A percentile compares a stretch with the other conserved stretches of the same genome.
These are phyloP conservation scores for Seira ritae DNA, from an alignment of 2,888 invertebrate genomes.

Conservation along the genomic window DNA sequence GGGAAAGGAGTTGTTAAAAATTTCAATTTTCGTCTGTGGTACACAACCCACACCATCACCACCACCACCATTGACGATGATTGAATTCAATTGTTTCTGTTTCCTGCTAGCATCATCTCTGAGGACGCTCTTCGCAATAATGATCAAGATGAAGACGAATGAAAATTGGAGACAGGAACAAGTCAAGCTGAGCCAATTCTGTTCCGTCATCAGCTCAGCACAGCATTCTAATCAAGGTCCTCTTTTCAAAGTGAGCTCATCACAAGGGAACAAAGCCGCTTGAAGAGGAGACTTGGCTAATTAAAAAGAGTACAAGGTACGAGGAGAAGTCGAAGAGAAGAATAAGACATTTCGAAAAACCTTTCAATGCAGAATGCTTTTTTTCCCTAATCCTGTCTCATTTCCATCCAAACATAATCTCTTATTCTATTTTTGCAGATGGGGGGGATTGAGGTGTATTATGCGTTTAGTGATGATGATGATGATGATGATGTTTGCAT, in stretches of 20 bases:
- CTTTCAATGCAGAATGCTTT: neutral
- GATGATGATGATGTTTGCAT: no score
- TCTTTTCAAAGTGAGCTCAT: no score
- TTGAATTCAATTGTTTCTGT: constrained; percentile 4
- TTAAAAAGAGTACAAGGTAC: constrained; percentile 52
- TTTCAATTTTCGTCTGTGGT: neutral
- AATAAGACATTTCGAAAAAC: neutral
- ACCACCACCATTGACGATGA: neutral
- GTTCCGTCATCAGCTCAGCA: neutral
- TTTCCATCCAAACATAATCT: neutral
- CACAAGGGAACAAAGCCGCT: constrained; percentile 34
- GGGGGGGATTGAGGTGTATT: neutral
- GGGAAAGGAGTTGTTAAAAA: neutral
- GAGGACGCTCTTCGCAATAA: neutral
- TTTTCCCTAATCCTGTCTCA: neutral
- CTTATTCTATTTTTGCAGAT: neutral
- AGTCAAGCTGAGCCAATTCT: neutral
- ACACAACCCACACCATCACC: neutral
- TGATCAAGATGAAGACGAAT: neutral
- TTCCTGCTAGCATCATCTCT: neutral
- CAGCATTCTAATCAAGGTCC: neutral
- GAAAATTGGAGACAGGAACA: neutral
- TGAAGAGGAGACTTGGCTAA: constrained; percentile 47
- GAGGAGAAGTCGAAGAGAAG: neutral
- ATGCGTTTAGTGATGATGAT: neutral